phyloP scores from a whole-genome alignment of 2,888 invertebrate genomes.

The Oscheius sp. region DNA sequence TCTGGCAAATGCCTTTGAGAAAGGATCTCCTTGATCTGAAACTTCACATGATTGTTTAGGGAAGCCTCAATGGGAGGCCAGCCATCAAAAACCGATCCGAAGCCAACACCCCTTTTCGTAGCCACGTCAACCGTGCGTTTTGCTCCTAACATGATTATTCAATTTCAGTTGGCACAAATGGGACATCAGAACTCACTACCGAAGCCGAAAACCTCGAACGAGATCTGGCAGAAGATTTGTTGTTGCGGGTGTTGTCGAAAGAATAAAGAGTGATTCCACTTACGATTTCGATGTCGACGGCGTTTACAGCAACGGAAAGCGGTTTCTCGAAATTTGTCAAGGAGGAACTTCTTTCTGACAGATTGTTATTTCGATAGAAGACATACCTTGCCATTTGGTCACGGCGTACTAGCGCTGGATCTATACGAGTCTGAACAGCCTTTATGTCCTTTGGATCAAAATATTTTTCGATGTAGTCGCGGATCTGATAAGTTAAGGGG shows the following conservation, averaged over 20 bases:
- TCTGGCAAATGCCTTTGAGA: neutral
- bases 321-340: conserved; percentile 11
- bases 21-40: conserved; percentile 15
- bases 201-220: conserved; percentile 4
- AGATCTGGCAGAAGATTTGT: conserved; percentile 12
- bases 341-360: conserved; percentile 5
- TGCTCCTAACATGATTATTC: neutral
- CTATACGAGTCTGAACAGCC: neutral
- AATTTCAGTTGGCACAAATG: neutral
- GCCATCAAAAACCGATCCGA: conserved; percentile 14
- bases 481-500: neutral
- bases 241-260: conserved; percentile 10
- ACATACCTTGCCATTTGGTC: conserved; percentile 20
- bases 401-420: neutral
- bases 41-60: neutral
- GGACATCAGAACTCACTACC: conserved; percentile 14
- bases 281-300: neutral
- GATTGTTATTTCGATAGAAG: neutral
- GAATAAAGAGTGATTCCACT: conserved; percentile 10
- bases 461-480: neutral
- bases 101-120: conserved; percentile 14
- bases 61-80: neutral
- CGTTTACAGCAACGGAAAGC: conserved; percentile 2
- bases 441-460: conserved; percentile 1
- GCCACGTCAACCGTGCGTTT: conserved; percentile 10